A percentile compares a stretch with the other conserved stretches of the same genome.
Conservation (phyloP, 1,140 invertebrate genomes). For the Drosophila rufa region DNA sequence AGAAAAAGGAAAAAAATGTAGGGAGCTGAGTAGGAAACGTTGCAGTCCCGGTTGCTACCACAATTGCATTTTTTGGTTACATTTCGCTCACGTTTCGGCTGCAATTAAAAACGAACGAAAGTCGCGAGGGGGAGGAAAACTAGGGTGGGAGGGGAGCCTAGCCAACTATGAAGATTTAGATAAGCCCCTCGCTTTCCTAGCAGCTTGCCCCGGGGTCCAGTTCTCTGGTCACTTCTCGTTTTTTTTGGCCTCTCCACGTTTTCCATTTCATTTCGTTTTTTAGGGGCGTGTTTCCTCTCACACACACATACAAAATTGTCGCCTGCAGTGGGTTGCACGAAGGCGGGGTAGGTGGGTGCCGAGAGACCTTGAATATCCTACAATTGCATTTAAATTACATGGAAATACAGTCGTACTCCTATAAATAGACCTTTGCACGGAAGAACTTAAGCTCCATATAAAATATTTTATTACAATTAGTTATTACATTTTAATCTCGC, state of each 20-base stretch:
- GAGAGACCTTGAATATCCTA: slow-evolving; percentile 60
- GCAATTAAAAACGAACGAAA: slow-evolving; percentile 77
- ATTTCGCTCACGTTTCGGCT: slow-evolving; percentile 81
- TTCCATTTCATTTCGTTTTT: slow-evolving; percentile 77
- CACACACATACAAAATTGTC: slow-evolving; percentile 51
- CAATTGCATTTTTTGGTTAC: slow-evolving; percentile 83
- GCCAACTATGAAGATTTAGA: slow-evolving; percentile 85
- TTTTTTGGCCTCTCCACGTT: slow-evolving; percentile 53
- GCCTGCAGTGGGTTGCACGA: slow-evolving; percentile 22
- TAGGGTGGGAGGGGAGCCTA: slow-evolving; percentile 60
- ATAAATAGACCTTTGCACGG: too few species aligned
- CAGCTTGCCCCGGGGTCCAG: slow-evolving; percentile 49
- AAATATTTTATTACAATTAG: not conserved
- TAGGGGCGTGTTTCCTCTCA: slow-evolving; percentile 40
- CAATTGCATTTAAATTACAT: slow-evolving; percentile 60
- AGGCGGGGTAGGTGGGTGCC: too few species aligned
- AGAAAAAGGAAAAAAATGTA: slow-evolving; percentile 1
- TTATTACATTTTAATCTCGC: not conserved
- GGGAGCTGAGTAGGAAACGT: slow-evolving; percentile 22
- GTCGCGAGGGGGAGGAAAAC: slow-evolving; percentile 14
- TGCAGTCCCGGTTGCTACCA: slow-evolving; percentile 34
- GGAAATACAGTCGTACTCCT: slow-evolving; percentile 3
- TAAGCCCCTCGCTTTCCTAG: slow-evolving; percentile 81
- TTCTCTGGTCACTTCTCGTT: slow-evolving; percentile 62
- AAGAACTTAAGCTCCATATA: too few species aligned